phyloP scores from a whole-genome alignment of 30 jellyfish, hydroid and myxozoan genomes.

The Mastigias papua region DNA sequence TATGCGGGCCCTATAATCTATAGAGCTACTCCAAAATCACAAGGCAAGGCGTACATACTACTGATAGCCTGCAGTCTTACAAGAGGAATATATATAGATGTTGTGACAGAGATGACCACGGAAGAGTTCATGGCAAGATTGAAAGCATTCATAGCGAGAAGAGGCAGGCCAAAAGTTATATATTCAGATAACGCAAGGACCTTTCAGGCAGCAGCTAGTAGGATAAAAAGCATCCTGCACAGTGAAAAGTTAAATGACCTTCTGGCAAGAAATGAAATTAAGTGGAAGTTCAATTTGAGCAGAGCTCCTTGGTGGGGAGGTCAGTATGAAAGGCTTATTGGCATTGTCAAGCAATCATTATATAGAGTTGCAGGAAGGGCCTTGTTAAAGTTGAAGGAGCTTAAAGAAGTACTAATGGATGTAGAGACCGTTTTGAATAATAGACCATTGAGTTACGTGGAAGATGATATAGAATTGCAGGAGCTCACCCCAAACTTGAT shows the following conservation, averaged over 20 bases:
- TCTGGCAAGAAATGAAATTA: constrained; percentile 57
- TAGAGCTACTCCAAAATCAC: constrained; percentile 24
- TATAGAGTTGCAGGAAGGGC: constrained; percentile 67
- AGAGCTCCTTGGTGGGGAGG: constrained; percentile 90
- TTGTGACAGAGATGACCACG: constrained; percentile 42
- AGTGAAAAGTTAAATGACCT: constrained; percentile 59
- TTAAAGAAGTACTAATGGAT: constrained; percentile 60
- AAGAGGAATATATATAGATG: constrained; percentile 74
- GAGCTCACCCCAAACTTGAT: constrained; percentile 64
- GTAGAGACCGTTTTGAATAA: constrained; percentile 71
- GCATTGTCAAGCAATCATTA: constrained; percentile 78
- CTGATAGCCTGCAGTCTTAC: constrained; percentile 71
- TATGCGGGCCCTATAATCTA: constrained; percentile 73
- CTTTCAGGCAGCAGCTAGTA: constrained; percentile 64
- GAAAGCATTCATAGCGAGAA: constrained; percentile 65
- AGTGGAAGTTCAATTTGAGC: constrained; percentile 85
- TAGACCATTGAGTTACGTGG: constrained; percentile 76
- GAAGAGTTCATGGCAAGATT: constrained; percentile 64
- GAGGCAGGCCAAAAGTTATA: constrained; percentile 74
- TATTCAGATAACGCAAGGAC: constrained; percentile 76
- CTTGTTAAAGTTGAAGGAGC: constrained; percentile 38
- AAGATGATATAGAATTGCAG: constrained; percentile 73
- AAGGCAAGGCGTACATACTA: constrained; percentile 72
- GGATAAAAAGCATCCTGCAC: constrained; percentile 60
- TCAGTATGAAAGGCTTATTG: constrained; percentile 68